Base-by-base conservation (phyloP, 2,797 vertebrate species). In the Sebastes oblongus region DNA sequence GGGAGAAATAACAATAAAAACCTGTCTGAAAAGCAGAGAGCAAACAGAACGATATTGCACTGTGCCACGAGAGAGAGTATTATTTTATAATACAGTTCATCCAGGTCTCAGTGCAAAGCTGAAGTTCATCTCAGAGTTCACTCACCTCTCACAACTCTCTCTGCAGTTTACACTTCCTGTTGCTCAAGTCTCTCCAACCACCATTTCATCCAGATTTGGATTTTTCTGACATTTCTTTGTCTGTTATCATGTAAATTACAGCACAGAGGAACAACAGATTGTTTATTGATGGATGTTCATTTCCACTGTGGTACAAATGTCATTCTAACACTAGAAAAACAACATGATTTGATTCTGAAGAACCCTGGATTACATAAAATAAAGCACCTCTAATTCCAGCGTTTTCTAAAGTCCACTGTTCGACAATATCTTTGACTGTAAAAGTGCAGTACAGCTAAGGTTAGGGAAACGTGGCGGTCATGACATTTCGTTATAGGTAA, bases 121-220 rank as follows among this genome's bases (percentile, higher is more conserved):
- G 46, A 66, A 64, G 67, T 72, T 84, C 46, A 75, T 5, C 36
- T 62, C 8, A 62, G 69, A 66, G 72, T 75, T 77, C 22, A 13
- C 58, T 69, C 58, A 69, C 34, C 25, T 72, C 29, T 69, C 20
- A 36, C 36, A 62, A 25, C 10, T 55, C 6, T 78, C 4, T 75
- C 71, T 55, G 58, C 24, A 69, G 22, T 60, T 65, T 50, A 25
- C 20, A 50, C 70, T 32, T 68, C 18, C 42, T 39, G 2, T 18
- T 66, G 42, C 5, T 13, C 34, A n/a, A 66, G 36, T 70, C 32
- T 56, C 12, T 66, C 29, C 54, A 10, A 32, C 16, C 24, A 11
- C 13, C 6, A 13, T 18, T 66, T 72, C 50, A 60, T 55, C 18
- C 56, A 66, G 10, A 46, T 59, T n/a, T 24, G 5, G 4, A 14